phyloP scores from a whole-genome alignment of 2,113 vertebrate genomes.

The Dicerorhinus sumatrensis region DNA sequence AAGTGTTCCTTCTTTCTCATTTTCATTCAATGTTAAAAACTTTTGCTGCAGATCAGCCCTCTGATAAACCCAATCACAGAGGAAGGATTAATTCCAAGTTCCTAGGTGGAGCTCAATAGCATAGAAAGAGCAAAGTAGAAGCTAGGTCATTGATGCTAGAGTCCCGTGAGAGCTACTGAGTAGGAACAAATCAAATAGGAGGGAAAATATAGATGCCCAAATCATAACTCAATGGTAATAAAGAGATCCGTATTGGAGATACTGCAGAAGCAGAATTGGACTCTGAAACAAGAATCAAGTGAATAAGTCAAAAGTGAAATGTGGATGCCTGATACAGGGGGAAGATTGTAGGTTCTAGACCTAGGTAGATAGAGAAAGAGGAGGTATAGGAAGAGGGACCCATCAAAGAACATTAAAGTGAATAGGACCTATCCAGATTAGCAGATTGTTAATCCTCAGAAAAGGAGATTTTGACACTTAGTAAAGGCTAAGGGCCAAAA shows the following conservation, averaged over 20 bases:
- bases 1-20: neutral
- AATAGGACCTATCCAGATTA: neutral
- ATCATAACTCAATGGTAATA: neutral
- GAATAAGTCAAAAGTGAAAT: neutral
- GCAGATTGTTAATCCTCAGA: neutral
- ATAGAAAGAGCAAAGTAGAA: neutral
- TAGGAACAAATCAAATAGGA: neutral
- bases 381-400: neutral
- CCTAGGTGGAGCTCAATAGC: neutral
- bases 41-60: neutral
- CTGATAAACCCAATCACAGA: neutral
- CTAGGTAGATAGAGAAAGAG: neutral
- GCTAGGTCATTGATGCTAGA: neutral
- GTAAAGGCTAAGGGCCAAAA: neutral
- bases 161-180: neutral
- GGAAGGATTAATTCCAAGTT: neutral
- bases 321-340: neutral
- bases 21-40: neutral
- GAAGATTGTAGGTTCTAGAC: neutral
- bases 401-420: neutral
- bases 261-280: neutral
- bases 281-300: neutral
- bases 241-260: neutral
- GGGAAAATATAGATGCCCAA: neutral
- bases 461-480: neutral